Conservation (phyloP, 1,140 invertebrate genomes). For the Drosophila nannoptera region DNA sequence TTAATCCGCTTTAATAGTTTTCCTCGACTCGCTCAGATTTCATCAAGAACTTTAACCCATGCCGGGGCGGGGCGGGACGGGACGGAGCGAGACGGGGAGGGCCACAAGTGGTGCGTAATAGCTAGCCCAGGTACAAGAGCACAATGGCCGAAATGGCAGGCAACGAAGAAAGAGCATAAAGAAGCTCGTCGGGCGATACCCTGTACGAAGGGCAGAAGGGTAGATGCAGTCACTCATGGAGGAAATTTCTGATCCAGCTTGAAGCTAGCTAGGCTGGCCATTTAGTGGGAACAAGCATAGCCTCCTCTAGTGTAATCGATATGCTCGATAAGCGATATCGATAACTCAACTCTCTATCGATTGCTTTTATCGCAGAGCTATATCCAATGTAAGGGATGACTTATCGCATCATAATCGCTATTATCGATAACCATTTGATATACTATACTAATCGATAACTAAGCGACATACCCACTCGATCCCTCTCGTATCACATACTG, state of each 20-base stretch:
- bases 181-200: constrained; percentile 2
- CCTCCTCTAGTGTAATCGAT: too few species aligned
- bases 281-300: too few species aligned
- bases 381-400: too few species aligned
- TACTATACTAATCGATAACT: too few species aligned
- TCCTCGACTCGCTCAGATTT: constrained; percentile 35
- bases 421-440: too few species aligned
- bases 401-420: background rate
- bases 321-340: too few species aligned
- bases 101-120: background rate
- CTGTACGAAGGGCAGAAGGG: too few species aligned
- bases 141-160: constrained; percentile 22
- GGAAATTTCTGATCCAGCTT: too few species aligned
- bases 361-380: too few species aligned
- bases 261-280: too few species aligned
- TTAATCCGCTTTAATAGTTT: constrained; percentile 49
- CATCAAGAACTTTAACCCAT: constrained; percentile 29
- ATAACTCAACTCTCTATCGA: background rate
- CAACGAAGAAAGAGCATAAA: constrained; percentile 19
- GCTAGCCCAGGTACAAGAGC: constrained; percentile 28
- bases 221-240: too few species aligned
- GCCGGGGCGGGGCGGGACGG: background rate
- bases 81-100: background rate
- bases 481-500: background rate
- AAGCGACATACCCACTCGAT: too few species aligned